phyloP scores from a whole-genome alignment of 2,113 vertebrate genomes.

The Reinhardtius hippoglossoides region DNA sequence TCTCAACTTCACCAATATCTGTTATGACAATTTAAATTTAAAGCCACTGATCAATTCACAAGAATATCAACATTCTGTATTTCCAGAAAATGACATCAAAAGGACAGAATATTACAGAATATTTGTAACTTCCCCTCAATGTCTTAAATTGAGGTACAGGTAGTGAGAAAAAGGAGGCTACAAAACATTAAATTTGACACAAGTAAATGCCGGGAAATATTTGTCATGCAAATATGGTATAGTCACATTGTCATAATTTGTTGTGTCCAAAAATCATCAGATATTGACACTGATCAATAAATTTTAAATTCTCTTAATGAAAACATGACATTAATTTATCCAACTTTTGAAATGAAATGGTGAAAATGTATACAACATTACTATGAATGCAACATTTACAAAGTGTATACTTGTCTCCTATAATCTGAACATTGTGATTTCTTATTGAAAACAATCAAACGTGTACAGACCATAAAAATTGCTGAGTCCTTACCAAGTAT shows the following conservation, averaged over 20 bases:
- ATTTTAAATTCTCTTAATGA: slow-evolving; percentile 1
- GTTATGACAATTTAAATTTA: background rate
- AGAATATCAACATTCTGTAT: background rate
- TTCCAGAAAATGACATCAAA: slow-evolving; percentile 21
- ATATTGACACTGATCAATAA: slow-evolving; percentile 25
- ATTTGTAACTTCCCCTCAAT: slow-evolving; percentile 34
- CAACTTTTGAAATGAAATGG: slow-evolving; percentile 17
- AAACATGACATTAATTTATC: slow-evolving; percentile 21
- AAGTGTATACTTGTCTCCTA: background rate
- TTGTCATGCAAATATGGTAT: slow-evolving; percentile 51
- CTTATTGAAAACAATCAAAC: slow-evolving; percentile 11
- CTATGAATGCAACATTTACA: slow-evolving; percentile 43
- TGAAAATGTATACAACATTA: slow-evolving; percentile 32
- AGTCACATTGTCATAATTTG: slow-evolving; percentile 33
- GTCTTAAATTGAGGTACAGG: slow-evolving; percentile 44
- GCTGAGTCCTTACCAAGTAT: background rate
- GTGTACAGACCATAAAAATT: slow-evolving; percentile 20
- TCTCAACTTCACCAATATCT: background rate
- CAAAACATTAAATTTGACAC: slow-evolving; percentile 49
- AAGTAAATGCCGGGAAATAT: slow-evolving; percentile 25
- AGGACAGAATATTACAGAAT: background rate
- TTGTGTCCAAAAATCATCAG: slow-evolving; percentile 22
- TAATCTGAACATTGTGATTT: background rate
- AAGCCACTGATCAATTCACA: slow-evolving; percentile 1
- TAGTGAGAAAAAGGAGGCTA: slow-evolving; percentile 7